Evolutionary conservation across 2,113 vertebrate genomes (phyloP), one percentile per base, ranked within the genome.

Genomic region (Myotis davidii): DNA sequence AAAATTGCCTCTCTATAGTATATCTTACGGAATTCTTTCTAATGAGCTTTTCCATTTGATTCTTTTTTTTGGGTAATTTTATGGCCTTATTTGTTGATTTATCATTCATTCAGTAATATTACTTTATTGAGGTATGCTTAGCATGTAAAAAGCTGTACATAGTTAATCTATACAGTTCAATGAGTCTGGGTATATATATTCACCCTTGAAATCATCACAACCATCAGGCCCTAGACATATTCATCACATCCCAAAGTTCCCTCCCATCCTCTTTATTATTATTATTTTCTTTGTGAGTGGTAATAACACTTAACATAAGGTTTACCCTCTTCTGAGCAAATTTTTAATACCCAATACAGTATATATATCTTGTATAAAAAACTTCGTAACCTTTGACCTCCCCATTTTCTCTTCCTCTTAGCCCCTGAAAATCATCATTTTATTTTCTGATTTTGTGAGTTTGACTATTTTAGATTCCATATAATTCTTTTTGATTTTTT

Each of bases 401-500:
- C 45, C 27, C 73, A 76, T 20, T 32, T 32, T 32, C 29, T 50
- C 29, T n/a, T 76, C 17, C 73, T n/a, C 73, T 29, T 74, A 32
- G 42, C 25, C 73, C 42, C 39, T 48, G 72, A 29, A 4, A 29
- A 48, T 74, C 42, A 29, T 42, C 13, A 29, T 74, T 76, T 48
- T 11, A 12, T 32, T 48, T 16, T 76, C 73, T 76, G 45, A n/a
- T 48, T 37, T 14, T n/a, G 27, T 50, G 73, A 76, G 14, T 74
- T 48, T 48, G 39, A 74, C 39, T 45, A 17, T 74, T 48, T 48
- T 48, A 48, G 73, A 50, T 83, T 39, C 25, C 39, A 78, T 87
- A 69, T 78, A n/a, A 48, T 87, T 86, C 17, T 83, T 89, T 95
- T 78, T 20, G n/a, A 78, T 79, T 90, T 97, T 54, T 90, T 64